Percentiles rank a stretch among this genome's conserved stretches.
These are phyloP conservation scores for Chloroceryle inda DNA, from an alignment of 2,797 vertebrate genomes.

Conservation along the genomic window DNA sequence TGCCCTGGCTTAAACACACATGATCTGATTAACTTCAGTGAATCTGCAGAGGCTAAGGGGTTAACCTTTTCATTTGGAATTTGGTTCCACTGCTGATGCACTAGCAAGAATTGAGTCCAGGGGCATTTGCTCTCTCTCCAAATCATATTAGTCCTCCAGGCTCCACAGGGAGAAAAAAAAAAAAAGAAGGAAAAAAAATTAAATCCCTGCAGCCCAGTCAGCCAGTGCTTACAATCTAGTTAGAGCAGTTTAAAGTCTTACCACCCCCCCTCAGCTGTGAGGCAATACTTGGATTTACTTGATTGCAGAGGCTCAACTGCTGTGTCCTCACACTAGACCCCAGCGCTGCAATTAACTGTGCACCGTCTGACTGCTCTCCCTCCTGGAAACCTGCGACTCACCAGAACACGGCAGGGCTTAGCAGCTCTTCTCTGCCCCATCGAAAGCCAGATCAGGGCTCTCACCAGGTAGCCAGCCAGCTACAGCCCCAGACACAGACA, in stretches of 20 bases:
- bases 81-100: neutral
- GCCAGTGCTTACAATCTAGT: neutral
- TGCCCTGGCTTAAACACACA: neutral
- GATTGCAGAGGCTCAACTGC: neutral
- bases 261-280: neutral
- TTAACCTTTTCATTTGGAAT: constrained; percentile 36
- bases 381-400: neutral
- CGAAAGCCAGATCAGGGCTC: neutral
- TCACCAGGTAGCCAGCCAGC: neutral
- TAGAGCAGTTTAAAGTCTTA: neutral
- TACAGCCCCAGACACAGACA: neutral
- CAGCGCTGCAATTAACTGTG: constrained; percentile 27
- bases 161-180: neutral
- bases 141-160: constrained; percentile 27
- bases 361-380: neutral
- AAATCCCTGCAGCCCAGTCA: neutral
- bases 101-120: constrained; percentile 29
- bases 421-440: neutral
- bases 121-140: constrained; percentile 46
- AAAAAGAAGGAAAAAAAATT: neutral
- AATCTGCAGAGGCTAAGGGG: constrained; percentile 29
- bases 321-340: neutral
- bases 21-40: constrained; percentile 1
- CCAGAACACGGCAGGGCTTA: neutral
- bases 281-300: neutral